phyloP scores from a whole-genome alignment of 2,888 invertebrate species.

The Syrista parreyssii region DNA sequence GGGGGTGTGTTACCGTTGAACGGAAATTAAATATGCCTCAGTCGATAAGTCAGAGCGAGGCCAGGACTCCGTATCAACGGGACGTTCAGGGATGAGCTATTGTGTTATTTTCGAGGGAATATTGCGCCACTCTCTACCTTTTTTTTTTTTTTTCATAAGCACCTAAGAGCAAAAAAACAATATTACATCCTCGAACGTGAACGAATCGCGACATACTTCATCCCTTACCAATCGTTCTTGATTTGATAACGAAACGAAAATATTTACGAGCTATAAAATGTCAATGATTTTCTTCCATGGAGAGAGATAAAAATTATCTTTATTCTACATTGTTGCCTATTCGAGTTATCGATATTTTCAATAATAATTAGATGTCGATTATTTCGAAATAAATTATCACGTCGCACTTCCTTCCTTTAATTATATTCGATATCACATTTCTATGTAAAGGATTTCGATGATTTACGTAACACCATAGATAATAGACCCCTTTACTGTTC shows the following conservation, averaged over 20 bases:
- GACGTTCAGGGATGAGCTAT: conserved; percentile 61
- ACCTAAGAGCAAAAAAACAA: background rate
- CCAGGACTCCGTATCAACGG: conserved; percentile 57
- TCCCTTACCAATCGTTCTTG: background rate
- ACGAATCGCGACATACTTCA: background rate
- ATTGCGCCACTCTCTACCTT: background rate
- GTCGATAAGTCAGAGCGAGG: conserved; percentile 62
- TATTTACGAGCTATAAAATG: background rate
- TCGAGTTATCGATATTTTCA: background rate
- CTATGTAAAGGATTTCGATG: background rate
- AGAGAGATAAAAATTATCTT: background rate
- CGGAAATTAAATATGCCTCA: conserved; percentile 67
- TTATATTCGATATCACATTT: background rate
- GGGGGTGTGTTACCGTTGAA: conserved; percentile 47
- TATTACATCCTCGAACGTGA: background rate
- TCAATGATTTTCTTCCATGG: background rate
- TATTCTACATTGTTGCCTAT: background rate
- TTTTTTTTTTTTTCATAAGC: background rate
- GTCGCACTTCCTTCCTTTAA: background rate
- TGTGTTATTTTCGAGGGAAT: conserved; percentile 62
- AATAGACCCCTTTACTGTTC: conserved; percentile 42
- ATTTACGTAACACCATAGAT: conserved; percentile 29
- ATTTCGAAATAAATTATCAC: background rate
- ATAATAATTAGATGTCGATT: background rate
- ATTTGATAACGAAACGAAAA: background rate